These are phyloP conservation scores for Orius laevigatus DNA, from an alignment of 1,140 invertebrate genomes.

Conservation along the genomic window DNA sequence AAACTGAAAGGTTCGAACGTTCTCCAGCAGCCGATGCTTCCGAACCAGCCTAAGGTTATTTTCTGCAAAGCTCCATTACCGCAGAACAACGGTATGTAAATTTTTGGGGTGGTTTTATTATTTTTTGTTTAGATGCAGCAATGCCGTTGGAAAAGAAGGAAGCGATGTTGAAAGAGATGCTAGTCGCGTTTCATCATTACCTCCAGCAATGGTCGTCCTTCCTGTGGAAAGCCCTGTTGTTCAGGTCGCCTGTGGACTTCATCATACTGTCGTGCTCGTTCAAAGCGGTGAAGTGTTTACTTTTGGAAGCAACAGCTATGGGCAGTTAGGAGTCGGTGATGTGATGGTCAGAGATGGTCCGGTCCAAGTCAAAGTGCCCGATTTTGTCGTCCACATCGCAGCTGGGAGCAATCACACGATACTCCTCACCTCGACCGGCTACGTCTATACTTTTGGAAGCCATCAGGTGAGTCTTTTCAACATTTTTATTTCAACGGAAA, in stretches of 20 bases:
- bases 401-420: slow-evolving; percentile 92
- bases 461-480: slow-evolving; percentile 46
- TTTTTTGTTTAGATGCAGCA: background rate
- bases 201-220: slow-evolving; percentile 58
- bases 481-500: too few species aligned
- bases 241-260: slow-evolving; percentile 75
- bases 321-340: slow-evolving; percentile 84
- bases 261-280: slow-evolving; percentile 61
- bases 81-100: too few species aligned
- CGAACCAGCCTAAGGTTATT: too few species aligned
- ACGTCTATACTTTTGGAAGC: slow-evolving; percentile 86
- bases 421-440: slow-evolving; percentile 71
- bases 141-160: slow-evolving; percentile 19
- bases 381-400: slow-evolving; percentile 54
- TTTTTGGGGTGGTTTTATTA: too few species aligned
- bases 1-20: slow-evolving; percentile 26
- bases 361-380: slow-evolving; percentile 55
- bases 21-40: too few species aligned
- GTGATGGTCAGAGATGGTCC: slow-evolving; percentile 53
- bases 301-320: slow-evolving; percentile 87
- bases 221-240: slow-evolving; percentile 50
- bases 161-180: slow-evolving; percentile 45
- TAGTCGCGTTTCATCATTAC: slow-evolving; percentile 51
- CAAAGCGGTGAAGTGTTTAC: slow-evolving; percentile 65
- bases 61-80: too few species aligned